These are phyloP conservation scores for Megaptera novaeangliae DNA, from an alignment of 2,113 vertebrate genomes.

Conservation along the genomic window DNA sequence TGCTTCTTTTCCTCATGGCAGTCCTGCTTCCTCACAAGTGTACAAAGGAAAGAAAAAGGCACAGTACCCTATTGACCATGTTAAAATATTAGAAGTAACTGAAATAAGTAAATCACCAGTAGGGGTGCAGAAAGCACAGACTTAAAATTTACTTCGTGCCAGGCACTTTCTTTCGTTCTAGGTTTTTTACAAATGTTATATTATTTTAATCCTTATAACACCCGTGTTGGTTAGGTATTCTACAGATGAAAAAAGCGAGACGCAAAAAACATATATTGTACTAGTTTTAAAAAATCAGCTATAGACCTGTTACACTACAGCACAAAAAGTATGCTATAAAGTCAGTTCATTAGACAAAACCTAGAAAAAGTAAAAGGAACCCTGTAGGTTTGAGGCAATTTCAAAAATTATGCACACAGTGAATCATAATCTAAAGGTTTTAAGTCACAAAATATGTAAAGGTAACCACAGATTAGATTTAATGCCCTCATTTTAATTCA, in stretches of 20 bases:
- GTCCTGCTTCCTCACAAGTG: neutral
- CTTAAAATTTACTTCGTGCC: neutral
- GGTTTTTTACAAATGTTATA: neutral
- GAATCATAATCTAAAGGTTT: constrained; percentile 45
- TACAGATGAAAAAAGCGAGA: neutral
- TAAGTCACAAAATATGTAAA: constrained; percentile 54
- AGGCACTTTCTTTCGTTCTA: neutral
- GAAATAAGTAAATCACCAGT: neutral
- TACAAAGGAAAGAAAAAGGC: neutral
- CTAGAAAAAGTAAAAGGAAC: constrained; percentile 28
- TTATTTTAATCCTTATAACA: neutral
- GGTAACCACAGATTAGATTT: constrained; percentile 29
- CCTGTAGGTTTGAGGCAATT: neutral
- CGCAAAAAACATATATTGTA: neutral
- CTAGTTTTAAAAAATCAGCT: neutral
- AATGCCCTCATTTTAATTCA: constrained; percentile 56
- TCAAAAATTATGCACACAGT: neutral
- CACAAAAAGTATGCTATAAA: neutral
- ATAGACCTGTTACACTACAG: neutral
- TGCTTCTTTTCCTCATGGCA: neutral
- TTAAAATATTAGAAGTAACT: constrained; percentile 18
- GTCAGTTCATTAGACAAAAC: neutral
- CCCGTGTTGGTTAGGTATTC: neutral
- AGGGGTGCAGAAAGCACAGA: neutral
- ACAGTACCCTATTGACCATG: neutral